Conservation (phyloP, 2,888 invertebrate species). For the Philaethria dido region DNA sequence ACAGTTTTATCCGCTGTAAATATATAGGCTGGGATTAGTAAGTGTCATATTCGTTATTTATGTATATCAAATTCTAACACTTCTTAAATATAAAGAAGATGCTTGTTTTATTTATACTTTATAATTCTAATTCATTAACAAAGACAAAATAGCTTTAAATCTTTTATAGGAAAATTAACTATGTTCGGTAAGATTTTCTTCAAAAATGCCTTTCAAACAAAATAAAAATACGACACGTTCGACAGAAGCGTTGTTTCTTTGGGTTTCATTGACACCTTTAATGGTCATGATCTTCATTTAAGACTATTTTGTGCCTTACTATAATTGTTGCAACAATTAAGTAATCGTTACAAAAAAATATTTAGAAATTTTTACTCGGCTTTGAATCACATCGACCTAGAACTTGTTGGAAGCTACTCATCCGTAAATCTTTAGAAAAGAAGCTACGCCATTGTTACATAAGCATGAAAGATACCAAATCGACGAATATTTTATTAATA, state of each 20-base stretch:
- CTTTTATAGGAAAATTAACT: too few relatives aligned
- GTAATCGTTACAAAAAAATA: slow-evolving; percentile 28
- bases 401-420: slow-evolving; percentile 67
- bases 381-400: slow-evolving; percentile 50
- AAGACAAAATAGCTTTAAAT: too few relatives aligned
- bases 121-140: too few relatives aligned
- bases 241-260: not conserved
- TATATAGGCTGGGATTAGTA: slow-evolving; percentile 66
- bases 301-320: not conserved
- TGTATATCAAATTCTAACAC: slow-evolving; percentile 36
- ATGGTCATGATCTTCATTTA: not conserved
- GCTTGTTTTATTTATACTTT: not conserved
- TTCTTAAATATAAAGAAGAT: slow-evolving; percentile 6
- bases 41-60: slow-evolving; percentile 62
- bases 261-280: not conserved
- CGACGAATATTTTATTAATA: slow-evolving; percentile 82
- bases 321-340: slow-evolving; percentile 27
- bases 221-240: too few relatives aligned
- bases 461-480: slow-evolving; percentile 73
- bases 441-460: slow-evolving; percentile 69
- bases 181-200: too few relatives aligned
- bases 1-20: slow-evolving; percentile 73
- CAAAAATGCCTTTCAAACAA: too few relatives aligned
- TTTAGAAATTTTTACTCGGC: slow-evolving; percentile 21
- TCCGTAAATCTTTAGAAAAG: slow-evolving; percentile 75